Conservation (phyloP, 1,140 invertebrate species). For the Drosophila kikkawai region DNA sequence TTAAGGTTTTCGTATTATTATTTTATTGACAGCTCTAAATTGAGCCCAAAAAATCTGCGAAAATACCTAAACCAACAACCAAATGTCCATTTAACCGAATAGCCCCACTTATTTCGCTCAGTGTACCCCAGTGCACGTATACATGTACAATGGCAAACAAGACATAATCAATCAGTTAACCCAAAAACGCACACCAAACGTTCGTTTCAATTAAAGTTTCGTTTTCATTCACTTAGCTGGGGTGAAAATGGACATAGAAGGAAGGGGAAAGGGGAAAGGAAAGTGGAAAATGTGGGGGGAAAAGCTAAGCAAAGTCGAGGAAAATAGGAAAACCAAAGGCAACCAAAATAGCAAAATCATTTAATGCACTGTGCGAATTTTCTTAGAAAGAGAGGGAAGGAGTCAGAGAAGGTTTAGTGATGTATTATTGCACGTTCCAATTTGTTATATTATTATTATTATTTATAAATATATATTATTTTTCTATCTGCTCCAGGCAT, state of each 20-base stretch:
- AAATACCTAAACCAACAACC: background rate
- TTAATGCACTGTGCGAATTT: constrained; percentile 24
- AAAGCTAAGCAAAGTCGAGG: constrained; percentile 22
- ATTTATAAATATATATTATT: background rate
- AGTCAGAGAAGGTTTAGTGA: background rate
- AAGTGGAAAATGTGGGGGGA: background rate
- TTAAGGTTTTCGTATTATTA: too few relatives aligned
- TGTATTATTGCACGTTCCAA: background rate
- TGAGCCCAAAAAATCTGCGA: too few relatives aligned
- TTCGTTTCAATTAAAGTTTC: constrained; percentile 82
- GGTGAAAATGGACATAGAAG: background rate
- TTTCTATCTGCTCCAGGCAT: background rate
- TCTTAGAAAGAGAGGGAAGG: background rate
- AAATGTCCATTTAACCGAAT: background rate
- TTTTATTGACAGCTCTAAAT: too few relatives aligned
- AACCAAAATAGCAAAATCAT: constrained; percentile 10
- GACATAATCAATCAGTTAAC: constrained; percentile 80
- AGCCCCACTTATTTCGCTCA: background rate
- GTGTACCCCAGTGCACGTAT: constrained; percentile 31
- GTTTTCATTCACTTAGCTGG: constrained; percentile 74
- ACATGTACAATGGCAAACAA: constrained; percentile 60
- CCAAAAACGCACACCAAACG: constrained; percentile 69
- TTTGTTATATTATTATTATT: background rate
- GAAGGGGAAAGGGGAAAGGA: background rate
- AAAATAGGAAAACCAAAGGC: constrained; percentile 2